Evolutionary conservation across 2,888 invertebrate genomes (phyloP).

Genomic region (Oscheius sp.): DNA sequence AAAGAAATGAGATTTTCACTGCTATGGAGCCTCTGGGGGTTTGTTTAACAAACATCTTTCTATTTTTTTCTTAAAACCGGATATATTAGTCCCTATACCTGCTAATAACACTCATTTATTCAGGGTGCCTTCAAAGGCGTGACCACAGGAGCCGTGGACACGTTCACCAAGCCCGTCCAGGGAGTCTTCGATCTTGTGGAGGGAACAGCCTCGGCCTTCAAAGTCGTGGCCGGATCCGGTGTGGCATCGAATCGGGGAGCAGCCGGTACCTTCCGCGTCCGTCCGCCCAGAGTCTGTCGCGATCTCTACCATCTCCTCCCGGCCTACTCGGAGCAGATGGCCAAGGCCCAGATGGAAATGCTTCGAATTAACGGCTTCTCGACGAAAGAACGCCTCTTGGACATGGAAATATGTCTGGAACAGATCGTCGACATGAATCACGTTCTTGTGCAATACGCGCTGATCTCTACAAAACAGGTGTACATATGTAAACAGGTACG

Average conservation of each 20-base stretch:
- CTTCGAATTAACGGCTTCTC: slow-evolving; percentile 67
- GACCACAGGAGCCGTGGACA: slow-evolving; percentile 70
- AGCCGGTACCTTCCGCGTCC: slow-evolving; percentile 35
- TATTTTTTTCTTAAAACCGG: background rate
- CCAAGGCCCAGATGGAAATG: slow-evolving; percentile 68
- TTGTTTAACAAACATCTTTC: background rate
- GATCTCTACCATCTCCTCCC: slow-evolving; percentile 63
- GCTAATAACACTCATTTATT: background rate
- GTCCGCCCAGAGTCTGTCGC: slow-evolving; percentile 52
- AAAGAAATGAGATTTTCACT: too few relatives aligned
- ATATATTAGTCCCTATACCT: too few relatives aligned
- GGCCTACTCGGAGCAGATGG: slow-evolving; percentile 59
- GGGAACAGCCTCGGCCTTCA: slow-evolving; percentile 71
- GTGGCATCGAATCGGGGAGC: slow-evolving; percentile 22
- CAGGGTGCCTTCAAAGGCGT: slow-evolving; percentile 67
- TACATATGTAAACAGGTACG: slow-evolving; percentile 59
- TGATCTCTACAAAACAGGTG: slow-evolving; percentile 69
- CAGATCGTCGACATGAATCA: slow-evolving; percentile 45
- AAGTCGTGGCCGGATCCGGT: slow-evolving; percentile 59
- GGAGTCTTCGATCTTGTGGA: slow-evolving; percentile 72
- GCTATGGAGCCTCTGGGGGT: too few relatives aligned
- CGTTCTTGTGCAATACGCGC: slow-evolving; percentile 59
- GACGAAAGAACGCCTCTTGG: slow-evolving; percentile 59
- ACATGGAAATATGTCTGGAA: slow-evolving; percentile 62
- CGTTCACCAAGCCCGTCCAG: slow-evolving; percentile 71